A percentile compares a stretch with the other conserved stretches of the same genome.
phyloP scores from a whole-genome alignment of 2,888 invertebrate genomes.

The Chydorus sphaericus region DNA sequence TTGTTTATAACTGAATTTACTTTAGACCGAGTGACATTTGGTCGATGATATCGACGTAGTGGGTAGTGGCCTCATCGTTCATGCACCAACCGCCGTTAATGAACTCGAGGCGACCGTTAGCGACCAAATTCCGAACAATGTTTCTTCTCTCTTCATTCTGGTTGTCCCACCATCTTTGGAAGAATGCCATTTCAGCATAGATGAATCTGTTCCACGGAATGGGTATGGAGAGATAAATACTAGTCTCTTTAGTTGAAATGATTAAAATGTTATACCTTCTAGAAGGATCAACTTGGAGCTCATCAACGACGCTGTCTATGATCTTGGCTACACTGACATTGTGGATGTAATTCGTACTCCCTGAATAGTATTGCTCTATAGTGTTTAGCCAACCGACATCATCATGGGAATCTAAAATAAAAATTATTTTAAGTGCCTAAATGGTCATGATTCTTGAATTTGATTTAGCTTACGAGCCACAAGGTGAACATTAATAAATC shows the following conservation, averaged over 20 bases:
- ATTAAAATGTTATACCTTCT: too few species aligned
- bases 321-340: slow-evolving; percentile 46
- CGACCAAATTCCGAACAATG: slow-evolving; percentile 44
- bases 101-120: slow-evolving; percentile 28
- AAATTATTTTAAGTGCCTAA: neutral
- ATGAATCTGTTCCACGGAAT: slow-evolving; percentile 33
- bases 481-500: slow-evolving; percentile 63
- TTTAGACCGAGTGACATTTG: slow-evolving; percentile 25
- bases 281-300: slow-evolving; percentile 48
- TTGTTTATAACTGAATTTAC: too few species aligned
- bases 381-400: slow-evolving; percentile 93
- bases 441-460: too few species aligned
- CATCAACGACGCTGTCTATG: slow-evolving; percentile 65
- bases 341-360: slow-evolving; percentile 29
- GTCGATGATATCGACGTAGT: slow-evolving; percentile 24
- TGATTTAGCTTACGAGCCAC: slow-evolving; percentile 46
- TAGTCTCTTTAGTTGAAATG: neutral
- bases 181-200: slow-evolving; percentile 37
- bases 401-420: slow-evolving; percentile 54
- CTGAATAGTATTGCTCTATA: slow-evolving; percentile 82
- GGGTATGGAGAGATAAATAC: too few species aligned
- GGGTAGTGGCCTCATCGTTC: slow-evolving; percentile 25
- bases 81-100: slow-evolving; percentile 26
- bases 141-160: slow-evolving; percentile 43
- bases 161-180: slow-evolving; percentile 53